Conservation (phyloP, 2,113 vertebrate species). For the Rhea americana region DNA sequence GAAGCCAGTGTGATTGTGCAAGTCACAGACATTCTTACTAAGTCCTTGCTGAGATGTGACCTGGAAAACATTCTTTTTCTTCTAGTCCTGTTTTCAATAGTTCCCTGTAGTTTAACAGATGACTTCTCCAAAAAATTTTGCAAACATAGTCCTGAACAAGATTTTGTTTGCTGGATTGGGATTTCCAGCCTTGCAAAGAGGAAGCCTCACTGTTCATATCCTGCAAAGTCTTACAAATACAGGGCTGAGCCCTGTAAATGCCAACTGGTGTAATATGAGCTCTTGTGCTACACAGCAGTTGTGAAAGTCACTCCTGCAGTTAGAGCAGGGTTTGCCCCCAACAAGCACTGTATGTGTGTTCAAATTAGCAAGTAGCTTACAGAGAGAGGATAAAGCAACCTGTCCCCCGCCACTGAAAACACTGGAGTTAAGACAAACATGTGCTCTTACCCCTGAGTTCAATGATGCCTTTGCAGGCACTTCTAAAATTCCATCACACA, state of each 20-base stretch:
- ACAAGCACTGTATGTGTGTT: not conserved
- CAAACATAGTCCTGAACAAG: accelerated
- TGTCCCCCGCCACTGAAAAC: not conserved
- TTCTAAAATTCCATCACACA: not conserved
- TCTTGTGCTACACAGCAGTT: not conserved
- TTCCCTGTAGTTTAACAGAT: not conserved
- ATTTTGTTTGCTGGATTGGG: not conserved
- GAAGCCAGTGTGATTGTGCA: not conserved
- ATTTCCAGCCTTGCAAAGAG: not conserved
- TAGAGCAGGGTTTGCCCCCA: not conserved
- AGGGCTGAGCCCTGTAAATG: not conserved
- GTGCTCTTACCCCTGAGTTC: too few relatives aligned
- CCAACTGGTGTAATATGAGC: not conserved
- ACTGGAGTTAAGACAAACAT: not conserved
- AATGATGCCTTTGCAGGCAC: not conserved
- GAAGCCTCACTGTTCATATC: not conserved
- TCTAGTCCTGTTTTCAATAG: not conserved
- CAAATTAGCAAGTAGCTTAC: not conserved
- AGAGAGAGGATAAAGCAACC: not conserved
- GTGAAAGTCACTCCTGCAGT: not conserved
- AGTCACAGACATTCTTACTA: not conserved
- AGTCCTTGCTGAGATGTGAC: not conserved
- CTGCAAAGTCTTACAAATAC: not conserved
- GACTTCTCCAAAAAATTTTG: not conserved
- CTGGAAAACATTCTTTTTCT: not conserved